Evolutionary conservation across 2,797 vertebrate species (phyloP).

Genomic region (Mormyrus proboscirostris): DNA sequence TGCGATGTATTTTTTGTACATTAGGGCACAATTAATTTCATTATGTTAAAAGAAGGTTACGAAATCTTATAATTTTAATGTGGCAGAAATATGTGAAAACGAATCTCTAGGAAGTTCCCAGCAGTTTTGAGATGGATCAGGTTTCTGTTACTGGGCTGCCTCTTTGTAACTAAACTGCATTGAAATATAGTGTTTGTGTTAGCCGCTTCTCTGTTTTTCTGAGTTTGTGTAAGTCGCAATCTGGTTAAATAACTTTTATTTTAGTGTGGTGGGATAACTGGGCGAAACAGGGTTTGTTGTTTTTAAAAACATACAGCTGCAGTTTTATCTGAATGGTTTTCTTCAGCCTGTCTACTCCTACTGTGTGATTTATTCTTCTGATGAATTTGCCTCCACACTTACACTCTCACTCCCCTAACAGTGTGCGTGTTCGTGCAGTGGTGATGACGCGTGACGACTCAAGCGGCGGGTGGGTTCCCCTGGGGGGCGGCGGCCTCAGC

Average conservation of each 20-base stretch:
- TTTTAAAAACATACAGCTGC: background rate
- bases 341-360: background rate
- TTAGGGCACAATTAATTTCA: background rate
- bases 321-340: slow-evolving; percentile 12
- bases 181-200: background rate
- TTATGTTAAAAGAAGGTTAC: background rate
- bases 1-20: background rate
- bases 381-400: slow-evolving; percentile 33
- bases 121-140: background rate
- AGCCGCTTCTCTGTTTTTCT: background rate
- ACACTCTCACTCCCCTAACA: slow-evolving; percentile 49
- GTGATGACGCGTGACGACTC: slow-evolving; percentile 94
- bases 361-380: slow-evolving; percentile 22
- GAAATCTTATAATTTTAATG: background rate
- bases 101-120: background rate
- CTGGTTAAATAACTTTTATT: background rate
- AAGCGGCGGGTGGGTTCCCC: slow-evolving; percentile 87
- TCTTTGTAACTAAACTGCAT: background rate
- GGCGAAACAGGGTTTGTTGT: background rate
- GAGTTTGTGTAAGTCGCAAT: background rate
- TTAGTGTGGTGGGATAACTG: background rate
- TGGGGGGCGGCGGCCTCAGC: slow-evolving; percentile 83
- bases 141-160: background rate
- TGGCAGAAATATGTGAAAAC: background rate
- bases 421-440: slow-evolving; percentile 88